Percentiles rank a stretch among this genome's conserved stretches.
Conservation (phyloP, 2,888 invertebrate species). For the Cataglyphis rosenhaueri region DNA sequence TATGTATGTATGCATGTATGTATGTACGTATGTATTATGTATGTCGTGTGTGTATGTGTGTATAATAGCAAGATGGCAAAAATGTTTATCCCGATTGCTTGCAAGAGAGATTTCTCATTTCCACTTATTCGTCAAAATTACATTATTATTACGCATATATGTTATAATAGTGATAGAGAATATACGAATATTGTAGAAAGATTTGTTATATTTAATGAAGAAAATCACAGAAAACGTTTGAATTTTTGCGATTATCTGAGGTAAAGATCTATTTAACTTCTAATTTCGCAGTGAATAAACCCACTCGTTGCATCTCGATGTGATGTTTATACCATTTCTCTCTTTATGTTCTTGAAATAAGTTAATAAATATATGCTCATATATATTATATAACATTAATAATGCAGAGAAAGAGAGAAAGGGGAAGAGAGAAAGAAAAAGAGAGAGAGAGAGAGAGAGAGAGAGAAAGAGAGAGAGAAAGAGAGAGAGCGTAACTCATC, state of each 20-base stretch:
- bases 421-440: conserved; percentile 56
- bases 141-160: conserved; percentile 77
- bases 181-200: conserved; percentile 85
- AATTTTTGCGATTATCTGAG: conserved; percentile 33
- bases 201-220: conserved; percentile 83
- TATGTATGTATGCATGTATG: neutral
- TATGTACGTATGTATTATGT: neutral
- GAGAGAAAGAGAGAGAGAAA: conserved; percentile 39
- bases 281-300: conserved; percentile 34
- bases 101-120: conserved; percentile 45
- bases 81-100: conserved; percentile 76
- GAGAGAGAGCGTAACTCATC: conserved; percentile 79
- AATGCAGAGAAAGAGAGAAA: conserved; percentile 80
- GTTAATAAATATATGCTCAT: conserved; percentile 74
- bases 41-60: neutral
- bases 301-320: conserved; percentile 37
- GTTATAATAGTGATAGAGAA: conserved; percentile 80
- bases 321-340: conserved; percentile 54
- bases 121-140: conserved; percentile 51
- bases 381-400: conserved; percentile 78
- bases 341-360: conserved; percentile 57
- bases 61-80: conserved; percentile 80
- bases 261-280: conserved; percentile 44
- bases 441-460: conserved; percentile 50
- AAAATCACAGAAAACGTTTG: conserved; percentile 82